Conservation (phyloP, 2,888 invertebrate genomes). For the Agriotes lineatus region DNA sequence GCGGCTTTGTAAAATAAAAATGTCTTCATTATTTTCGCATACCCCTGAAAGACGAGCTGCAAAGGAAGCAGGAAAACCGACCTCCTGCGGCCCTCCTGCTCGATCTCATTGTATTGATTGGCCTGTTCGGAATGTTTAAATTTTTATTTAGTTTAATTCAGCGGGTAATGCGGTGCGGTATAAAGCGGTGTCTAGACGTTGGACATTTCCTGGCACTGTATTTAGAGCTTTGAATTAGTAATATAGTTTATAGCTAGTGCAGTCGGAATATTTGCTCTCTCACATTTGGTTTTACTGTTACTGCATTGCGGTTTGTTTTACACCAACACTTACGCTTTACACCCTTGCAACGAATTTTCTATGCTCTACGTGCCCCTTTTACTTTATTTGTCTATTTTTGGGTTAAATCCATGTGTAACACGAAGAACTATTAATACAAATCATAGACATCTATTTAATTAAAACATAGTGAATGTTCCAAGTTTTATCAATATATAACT, state of each 20-base stretch:
- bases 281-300: conserved; percentile 50
- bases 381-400: neutral
- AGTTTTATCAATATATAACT: no score
- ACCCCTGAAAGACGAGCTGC: conserved; percentile 40
- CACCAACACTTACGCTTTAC: conserved; percentile 32
- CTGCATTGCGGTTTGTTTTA: conserved; percentile 52
- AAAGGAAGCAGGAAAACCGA: conserved; percentile 35
- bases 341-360: conserved; percentile 11
- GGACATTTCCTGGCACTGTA: conserved; percentile 36
- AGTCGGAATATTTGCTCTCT: conserved; percentile 46
- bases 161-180: conserved; percentile 14
- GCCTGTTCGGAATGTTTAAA: conserved; percentile 22
- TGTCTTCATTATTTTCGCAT: conserved; percentile 51
- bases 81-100: neutral
- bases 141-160: conserved; percentile 27
- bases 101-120: conserved; percentile 34
- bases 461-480: no score
- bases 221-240: conserved; percentile 44
- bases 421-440: no score
- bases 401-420: no score
- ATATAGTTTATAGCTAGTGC: conserved; percentile 42
- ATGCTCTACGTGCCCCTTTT: neutral
- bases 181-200: conserved; percentile 40
- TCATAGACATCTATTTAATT: no score
- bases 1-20: conserved; percentile 51